These are phyloP conservation scores for Solenodon paradoxus DNA, from an alignment of 2,113 vertebrate species.

Conservation along the genomic window DNA sequence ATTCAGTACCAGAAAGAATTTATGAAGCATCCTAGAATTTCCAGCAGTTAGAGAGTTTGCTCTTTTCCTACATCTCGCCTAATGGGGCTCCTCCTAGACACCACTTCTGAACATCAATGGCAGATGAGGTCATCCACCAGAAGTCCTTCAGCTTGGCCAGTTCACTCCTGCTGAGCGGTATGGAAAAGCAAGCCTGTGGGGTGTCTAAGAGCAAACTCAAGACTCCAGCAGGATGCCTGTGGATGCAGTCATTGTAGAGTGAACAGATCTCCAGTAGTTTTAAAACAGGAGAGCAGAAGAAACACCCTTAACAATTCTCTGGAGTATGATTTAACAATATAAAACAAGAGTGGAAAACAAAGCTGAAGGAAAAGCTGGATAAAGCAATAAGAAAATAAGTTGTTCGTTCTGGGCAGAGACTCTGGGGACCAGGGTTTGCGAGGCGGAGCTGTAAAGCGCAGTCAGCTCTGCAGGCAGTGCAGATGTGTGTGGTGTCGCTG, in stretches of 20 bases:
- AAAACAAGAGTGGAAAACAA: neutral
- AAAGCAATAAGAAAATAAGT: neutral
- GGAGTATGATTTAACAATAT: neutral
- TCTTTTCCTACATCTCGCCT: neutral
- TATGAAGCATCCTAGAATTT: neutral
- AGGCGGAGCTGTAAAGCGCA: neutral
- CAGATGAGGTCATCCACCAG: neutral
- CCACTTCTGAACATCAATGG: neutral
- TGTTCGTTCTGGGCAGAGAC: neutral
- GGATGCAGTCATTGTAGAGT: neutral
- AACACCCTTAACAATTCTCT: neutral
- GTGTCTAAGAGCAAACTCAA: neutral
- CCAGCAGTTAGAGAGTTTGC: neutral
- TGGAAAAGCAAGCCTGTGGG: neutral
- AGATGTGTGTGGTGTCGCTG: neutral
- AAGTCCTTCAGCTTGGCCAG: neutral
- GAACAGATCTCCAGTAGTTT: neutral
- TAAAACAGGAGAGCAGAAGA: neutral
- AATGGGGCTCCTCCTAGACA: neutral
- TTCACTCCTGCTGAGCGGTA: neutral
- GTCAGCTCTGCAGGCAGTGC: neutral
- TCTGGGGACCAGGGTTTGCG: neutral
- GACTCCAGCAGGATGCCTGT: neutral
- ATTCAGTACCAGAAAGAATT: neutral
- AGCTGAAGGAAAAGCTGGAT: neutral